Evolutionary conservation across 2,888 invertebrate species (phyloP), one percentile per base, ranked within the genome.

Genomic region (Caenorhabditis wallacei): DNA sequence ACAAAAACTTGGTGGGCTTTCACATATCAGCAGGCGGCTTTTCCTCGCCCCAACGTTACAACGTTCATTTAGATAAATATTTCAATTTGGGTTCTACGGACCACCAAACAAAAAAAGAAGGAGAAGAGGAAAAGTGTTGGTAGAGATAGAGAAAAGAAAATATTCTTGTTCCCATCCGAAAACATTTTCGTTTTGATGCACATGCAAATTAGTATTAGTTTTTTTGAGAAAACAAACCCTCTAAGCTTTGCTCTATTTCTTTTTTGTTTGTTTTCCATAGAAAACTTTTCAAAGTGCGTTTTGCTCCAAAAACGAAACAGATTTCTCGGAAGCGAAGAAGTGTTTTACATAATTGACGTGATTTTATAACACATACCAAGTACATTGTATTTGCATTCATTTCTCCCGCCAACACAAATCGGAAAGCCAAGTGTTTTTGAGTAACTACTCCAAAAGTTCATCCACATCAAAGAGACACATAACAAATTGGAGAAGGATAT

Each of bases 191-290:
- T 74, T 70, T 64, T 70, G 78, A 78, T 71, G 61, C 54, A 53
- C 71, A 72, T 80, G 59, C 59, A 66, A 80, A 80, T 80, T 80
- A 71, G 66, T 71, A 71, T 66, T 66, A 64, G 79, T 71, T 71
- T 64, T 5, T 16, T 8, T 30, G 4, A 2, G 53, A 72, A 72
- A 72, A n/a, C n/a, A 20, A 43, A 72, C 43, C 63, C 72, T 63
- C 18, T n/a, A 43, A 63, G 72, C 72, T 43, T 18, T 59, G 10
- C 0, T 18, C n/a, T 26, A 1, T 26, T 20, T 35, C 10, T 35
- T 35, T 40, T 40, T 13, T 40, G 2, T 40, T 40, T 16, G 40
- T 40, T 40, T 40, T 40, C 40, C 43, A 18, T 5, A 7, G 20
- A n/a, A n/a, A 46, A 30, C 30, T 18, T 70, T 48, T 56, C 22